Conservation (phyloP, 2,797 vertebrate species). For the Sitta carolinensis region DNA sequence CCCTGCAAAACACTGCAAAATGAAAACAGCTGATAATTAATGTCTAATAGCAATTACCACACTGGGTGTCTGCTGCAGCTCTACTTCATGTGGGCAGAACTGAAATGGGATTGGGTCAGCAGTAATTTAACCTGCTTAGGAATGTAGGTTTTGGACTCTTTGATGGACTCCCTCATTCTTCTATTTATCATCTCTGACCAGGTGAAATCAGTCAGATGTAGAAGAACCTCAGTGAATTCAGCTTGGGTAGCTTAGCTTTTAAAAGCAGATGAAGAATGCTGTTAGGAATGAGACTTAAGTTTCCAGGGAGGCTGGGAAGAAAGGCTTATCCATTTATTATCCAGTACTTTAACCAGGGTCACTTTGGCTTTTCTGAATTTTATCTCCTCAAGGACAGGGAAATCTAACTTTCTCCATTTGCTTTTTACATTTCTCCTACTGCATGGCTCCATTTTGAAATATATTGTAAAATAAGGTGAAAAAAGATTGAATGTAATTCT, state of each 20-base stretch:
- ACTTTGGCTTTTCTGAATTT: neutral
- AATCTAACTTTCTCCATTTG: neutral
- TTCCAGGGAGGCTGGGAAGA: neutral
- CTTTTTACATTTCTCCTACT: neutral
- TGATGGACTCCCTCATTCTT: too few relatives aligned
- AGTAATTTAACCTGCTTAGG: neutral
- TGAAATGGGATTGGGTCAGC: neutral
- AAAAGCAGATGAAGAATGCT: neutral
- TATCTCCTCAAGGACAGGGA: neutral
- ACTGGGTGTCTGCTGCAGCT: neutral
- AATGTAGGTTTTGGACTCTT: neutral
- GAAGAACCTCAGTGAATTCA: neutral
- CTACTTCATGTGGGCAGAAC: neutral
- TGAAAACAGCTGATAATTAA: neutral
- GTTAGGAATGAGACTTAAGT: neutral
- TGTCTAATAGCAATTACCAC: neutral
- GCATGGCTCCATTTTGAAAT: neutral
- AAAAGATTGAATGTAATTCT: neutral
- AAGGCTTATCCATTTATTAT: neutral
- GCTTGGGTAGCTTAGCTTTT: neutral
- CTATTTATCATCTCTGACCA: neutral
- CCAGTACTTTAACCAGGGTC: neutral
- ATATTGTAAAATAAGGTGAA: neutral
- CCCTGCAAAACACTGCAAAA: neutral
- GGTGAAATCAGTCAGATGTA: neutral